A percentile compares a stretch with the other conserved stretches of the same genome.
Evolutionary conservation across 2,113 vertebrate genomes (phyloP).

Genomic region (Rafetus swinhoei): DNA sequence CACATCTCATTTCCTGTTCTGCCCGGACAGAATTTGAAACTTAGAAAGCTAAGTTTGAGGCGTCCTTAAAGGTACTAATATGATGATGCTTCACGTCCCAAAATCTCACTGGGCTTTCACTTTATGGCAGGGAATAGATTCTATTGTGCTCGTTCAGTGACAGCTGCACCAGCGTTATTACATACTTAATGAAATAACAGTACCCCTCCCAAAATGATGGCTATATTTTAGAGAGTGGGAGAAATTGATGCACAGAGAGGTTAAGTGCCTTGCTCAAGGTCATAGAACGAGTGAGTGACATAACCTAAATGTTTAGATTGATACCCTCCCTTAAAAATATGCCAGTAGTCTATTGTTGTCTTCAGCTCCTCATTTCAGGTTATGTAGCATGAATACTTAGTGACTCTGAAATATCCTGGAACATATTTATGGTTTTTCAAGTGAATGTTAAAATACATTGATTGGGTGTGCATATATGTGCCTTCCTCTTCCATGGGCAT

Average conservation of each 20-base stretch:
- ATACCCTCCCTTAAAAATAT: background rate
- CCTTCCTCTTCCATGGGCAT: background rate
- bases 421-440: background rate
- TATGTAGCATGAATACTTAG: background rate
- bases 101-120: background rate
- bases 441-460: background rate
- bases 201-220: background rate
- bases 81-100: background rate
- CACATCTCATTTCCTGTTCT: background rate
- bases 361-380: background rate
- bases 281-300: background rate
- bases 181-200: background rate
- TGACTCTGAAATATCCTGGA: background rate
- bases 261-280: background rate
- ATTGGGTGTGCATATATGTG: background rate
- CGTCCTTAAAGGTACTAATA: background rate
- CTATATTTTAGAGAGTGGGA: background rate
- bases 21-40: slow-evolving; percentile 3
- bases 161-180: background rate
- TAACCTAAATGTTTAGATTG: background rate
- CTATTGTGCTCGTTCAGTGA: background rate
- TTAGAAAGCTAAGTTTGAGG: background rate
- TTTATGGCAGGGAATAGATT: background rate
- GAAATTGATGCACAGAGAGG: background rate
- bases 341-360: background rate